These are phyloP conservation scores for Nannoperca obscura DNA, from an alignment of 2,797 vertebrate genomes.

Conservation along the genomic window DNA sequence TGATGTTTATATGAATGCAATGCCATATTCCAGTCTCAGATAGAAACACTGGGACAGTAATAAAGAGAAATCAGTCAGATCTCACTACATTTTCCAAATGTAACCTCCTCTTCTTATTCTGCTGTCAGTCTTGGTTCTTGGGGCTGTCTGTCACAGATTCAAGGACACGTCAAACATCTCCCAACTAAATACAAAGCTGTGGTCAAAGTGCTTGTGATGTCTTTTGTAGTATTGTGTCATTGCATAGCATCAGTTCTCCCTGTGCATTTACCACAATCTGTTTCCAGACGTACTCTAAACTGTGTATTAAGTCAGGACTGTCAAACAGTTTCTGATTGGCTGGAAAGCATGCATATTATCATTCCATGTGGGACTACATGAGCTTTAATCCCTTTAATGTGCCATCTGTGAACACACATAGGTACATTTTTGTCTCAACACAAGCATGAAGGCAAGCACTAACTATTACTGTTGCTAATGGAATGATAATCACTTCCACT, in stretches of 20 bases:
- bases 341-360: slow-evolving; percentile 15
- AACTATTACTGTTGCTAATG: slow-evolving; percentile 20
- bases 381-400: slow-evolving; percentile 22
- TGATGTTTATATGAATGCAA: not conserved
- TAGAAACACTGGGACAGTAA: not conserved
- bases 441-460: not conserved
- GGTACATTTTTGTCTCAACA: slow-evolving; percentile 17
- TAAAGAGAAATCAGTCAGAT: slow-evolving; percentile 3
- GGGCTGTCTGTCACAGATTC: slow-evolving; percentile 7
- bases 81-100: not conserved
- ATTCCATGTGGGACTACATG: slow-evolving; percentile 23
- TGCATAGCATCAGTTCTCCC: not conserved
- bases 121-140: not conserved
- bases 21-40: not conserved
- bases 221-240: slow-evolving; percentile 12
- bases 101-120: not conserved
- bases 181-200: not conserved
- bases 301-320: not conserved
- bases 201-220: not conserved
- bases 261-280: not conserved
- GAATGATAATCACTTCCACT: slow-evolving; percentile 40
- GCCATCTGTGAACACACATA: slow-evolving; percentile 41
- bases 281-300: not conserved
- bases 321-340: slow-evolving; percentile 8
- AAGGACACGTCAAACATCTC: slow-evolving; percentile 1